Base-by-base conservation (phyloP, 2,797 vertebrate species). In the Chaunax sp. region DNA sequence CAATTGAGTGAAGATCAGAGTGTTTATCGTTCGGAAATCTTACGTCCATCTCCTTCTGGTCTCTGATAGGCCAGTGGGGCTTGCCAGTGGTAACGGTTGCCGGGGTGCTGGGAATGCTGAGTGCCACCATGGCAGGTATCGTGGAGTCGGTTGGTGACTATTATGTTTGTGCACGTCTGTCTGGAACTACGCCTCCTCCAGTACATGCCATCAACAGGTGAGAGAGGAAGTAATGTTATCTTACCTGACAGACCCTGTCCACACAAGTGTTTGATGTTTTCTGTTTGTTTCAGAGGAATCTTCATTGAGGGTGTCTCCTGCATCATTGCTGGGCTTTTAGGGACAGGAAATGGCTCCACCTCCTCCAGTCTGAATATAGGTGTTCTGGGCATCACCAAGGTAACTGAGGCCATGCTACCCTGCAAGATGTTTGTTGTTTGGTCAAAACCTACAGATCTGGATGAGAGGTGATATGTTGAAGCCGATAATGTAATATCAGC, bases 351-450 rank as follows among this genome's bases (percentile, higher is more conserved):
- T 0, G 97, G 97, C 25, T 99, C 97, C 56, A 98, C 97, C 4
- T 99, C 97, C 26, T 99, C 97, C 75, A 98, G 97, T 85, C 97
- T 97, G 69, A 99, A 99, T 83, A 99, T 98, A 0, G 97, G 97
- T 0, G 97, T 99, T 50, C 91, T 98, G 77, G 97, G 97, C 56
- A 98, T 99, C 83, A 99, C 97, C 12, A 99, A 98, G 96, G 97
- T 99, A 91, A 77, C 18, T 7, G 1, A 41, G 38, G 25, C 30
- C 5, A 28, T 4, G 1, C 26, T 9, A 23, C 50, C 9, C 9
- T 28, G 18, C 4, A 13, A 16, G 16, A 30, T 15, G 6, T 38
- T 10, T 7, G 44, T 30, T 14, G 6, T 51, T 49, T 35, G 35
- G 5, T 49, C 9, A 14, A 33, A 30, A 26, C 30, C 4, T 40